Percentiles rank a stretch among this genome's conserved stretches.
phyloP scores from a whole-genome alignment of 92 coral and sea anemone species.

The Meandrina meandrites region DNA sequence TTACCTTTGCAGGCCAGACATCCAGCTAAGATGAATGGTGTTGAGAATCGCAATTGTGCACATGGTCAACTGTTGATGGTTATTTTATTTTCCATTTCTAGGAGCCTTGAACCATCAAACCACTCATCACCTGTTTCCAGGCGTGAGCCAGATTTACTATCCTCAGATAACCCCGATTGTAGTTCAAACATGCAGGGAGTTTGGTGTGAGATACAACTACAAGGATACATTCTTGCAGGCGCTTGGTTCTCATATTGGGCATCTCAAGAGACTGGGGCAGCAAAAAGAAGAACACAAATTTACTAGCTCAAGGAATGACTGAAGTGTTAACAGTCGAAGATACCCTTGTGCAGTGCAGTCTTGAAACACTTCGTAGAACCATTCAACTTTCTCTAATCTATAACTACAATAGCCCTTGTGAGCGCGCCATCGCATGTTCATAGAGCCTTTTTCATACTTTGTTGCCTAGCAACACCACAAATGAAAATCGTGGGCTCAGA shows the following conservation, averaged over 20 bases:
- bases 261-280: constrained; percentile 82
- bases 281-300: constrained; percentile 20
- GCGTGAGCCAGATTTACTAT: constrained; percentile 77
- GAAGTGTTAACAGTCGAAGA: neutral
- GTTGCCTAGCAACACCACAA: neutral
- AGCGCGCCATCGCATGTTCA: neutral
- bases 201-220: constrained; percentile 82
- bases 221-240: constrained; percentile 69
- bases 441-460: neutral
- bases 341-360: neutral
- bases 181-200: constrained; percentile 76
- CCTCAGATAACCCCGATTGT: constrained; percentile 85
- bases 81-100: constrained; percentile 2
- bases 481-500: too few relatives aligned
- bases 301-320: constrained; percentile 12
- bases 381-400: neutral
- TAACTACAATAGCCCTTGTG: neutral
- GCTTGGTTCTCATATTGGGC: constrained; percentile 74
- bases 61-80: too few relatives aligned
- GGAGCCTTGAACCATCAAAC: constrained; percentile 89
- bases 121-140: constrained; percentile 83
- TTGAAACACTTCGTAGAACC: neutral
- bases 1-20: too few relatives aligned
- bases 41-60: too few relatives aligned
- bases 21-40: too few relatives aligned